phyloP scores from a whole-genome alignment of 2,113 vertebrate genomes.

The Myotis davidii region DNA sequence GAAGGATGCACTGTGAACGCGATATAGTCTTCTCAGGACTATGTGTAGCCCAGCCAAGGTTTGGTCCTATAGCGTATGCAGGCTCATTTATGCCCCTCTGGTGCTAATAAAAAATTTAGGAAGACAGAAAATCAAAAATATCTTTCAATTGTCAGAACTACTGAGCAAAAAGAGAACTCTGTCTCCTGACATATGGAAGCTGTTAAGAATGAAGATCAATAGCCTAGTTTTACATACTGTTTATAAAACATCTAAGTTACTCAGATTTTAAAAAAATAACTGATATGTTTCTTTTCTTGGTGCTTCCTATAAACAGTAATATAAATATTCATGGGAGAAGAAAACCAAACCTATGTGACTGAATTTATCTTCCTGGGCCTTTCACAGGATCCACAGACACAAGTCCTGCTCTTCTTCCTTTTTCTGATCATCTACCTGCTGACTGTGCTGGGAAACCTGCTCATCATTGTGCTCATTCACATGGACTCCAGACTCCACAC shows the following conservation, averaged over 20 bases:
- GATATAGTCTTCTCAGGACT: neutral
- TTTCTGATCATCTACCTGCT: constrained; percentile 67
- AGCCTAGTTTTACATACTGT: neutral
- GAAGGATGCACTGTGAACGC: neutral
- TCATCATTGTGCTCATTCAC: constrained; percentile 64
- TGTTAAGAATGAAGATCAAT: neutral
- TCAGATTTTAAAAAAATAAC: neutral
- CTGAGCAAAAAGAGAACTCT: neutral
- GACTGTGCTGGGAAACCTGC: constrained; percentile 66
- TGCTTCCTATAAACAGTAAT: neutral
- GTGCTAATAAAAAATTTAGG: neutral
- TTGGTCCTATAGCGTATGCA: neutral
- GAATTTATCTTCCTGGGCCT: constrained; percentile 75
- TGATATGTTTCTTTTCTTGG: neutral
- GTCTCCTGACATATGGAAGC: neutral
- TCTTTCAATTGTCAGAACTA: neutral
- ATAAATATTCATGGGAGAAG: constrained; percentile 49
- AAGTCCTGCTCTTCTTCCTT: constrained; percentile 66
- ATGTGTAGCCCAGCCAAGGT: neutral
- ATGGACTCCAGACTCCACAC: constrained; percentile 67
- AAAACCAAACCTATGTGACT: constrained; percentile 68
- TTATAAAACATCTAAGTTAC: neutral
- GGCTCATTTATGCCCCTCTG: neutral
- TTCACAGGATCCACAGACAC: constrained; percentile 57
- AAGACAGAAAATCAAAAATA: neutral